Evolutionary conservation across 2,888 invertebrate genomes (phyloP), one percentile per base, ranked within the genome.

Genomic region (Cryptocephalus moraei): DNA sequence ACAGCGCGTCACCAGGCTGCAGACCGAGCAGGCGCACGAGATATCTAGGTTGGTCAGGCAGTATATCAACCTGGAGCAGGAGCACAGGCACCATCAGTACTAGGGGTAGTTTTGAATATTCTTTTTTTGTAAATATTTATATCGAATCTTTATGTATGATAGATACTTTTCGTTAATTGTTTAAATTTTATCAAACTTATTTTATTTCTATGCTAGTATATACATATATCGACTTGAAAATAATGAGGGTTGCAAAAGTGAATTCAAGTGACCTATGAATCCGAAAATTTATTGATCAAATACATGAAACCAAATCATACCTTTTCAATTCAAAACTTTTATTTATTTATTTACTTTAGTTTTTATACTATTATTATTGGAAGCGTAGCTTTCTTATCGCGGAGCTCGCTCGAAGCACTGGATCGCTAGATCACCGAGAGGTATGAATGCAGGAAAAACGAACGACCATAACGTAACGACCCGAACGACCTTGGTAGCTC

Each of bases 21-120:
- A 96, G 69, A 97, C 96, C 1, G 94, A 96, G 72, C 91, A 97
- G 74, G 96, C 96, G 36, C 93, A 94, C 65, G 96, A 97, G 73
- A 92, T 97, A 61, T 92, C 94, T 43, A 82, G 95, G 56, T 80
- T 97, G 61, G 94, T 97, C 64, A 80, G 94, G 32, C 96, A 97
- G 72, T 97, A 97, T 75, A 94, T 97, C 66, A 91, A 91, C 62
- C 85, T 95, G 73, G 87, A 88, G 62, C 84, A 86, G 66, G 72
- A 79, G 44, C 61, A 67, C 43, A 65, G 62, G 47, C 53, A 57
- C 9, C 61, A 64, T 43, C 43, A 32, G 10, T 32, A 33, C n/a
- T 48, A 4, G 42, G 9, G 22, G 14, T 33, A 14, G 9, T 13
- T 9, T 8, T 33, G 32, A 14, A 39, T 41, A 41, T 38, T 41